Percentiles rank a stretch among this genome's conserved stretches.
Conservation (phyloP, 1,140 invertebrate species). For the Calephelis virginiensis region DNA sequence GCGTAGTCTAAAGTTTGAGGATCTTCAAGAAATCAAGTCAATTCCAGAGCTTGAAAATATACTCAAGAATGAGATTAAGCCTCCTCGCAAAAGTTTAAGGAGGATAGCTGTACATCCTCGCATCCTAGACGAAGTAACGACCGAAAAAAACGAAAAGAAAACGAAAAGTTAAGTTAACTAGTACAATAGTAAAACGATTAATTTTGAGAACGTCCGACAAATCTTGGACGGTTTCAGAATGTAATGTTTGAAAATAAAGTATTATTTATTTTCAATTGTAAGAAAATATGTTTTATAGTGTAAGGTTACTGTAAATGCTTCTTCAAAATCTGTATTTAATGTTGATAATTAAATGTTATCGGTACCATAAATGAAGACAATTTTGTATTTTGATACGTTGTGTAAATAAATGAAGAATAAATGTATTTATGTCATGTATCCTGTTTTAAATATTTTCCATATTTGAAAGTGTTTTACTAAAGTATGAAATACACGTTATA, state of each 20-base stretch:
- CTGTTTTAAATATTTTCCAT: not conserved
- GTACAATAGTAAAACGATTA: conserved; percentile 24
- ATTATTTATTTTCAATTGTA: conserved; percentile 43
- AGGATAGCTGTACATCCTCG: conserved; percentile 51
- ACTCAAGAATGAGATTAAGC: conserved; percentile 57
- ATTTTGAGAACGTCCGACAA: conserved; percentile 70
- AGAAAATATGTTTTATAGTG: conserved; percentile 13
- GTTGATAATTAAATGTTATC: too few relatives aligned
- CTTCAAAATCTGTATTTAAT: not conserved
- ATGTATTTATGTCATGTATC: conserved; percentile 3
- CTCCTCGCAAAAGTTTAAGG: conserved; percentile 45
- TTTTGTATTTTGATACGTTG: conserved; percentile 31
- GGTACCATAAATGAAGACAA: conserved; percentile 11
- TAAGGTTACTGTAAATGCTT: conserved; percentile 16
- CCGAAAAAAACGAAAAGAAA: conserved; percentile 39
- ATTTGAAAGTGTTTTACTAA: not conserved
- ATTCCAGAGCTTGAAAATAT: conserved; percentile 57
- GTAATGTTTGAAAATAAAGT: conserved; percentile 36
- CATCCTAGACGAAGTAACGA: conserved; percentile 46
- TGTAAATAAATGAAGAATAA: conserved; percentile 15
- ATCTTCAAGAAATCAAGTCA: conserved; percentile 60
- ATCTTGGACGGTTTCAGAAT: conserved; percentile 72
- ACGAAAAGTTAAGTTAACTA: conserved; percentile 24
- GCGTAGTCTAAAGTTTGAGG: conserved; percentile 46
- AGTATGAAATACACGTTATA: not conserved